Conservation (phyloP, 2,113 vertebrate species). For the Zonotrichia leucophrys region DNA sequence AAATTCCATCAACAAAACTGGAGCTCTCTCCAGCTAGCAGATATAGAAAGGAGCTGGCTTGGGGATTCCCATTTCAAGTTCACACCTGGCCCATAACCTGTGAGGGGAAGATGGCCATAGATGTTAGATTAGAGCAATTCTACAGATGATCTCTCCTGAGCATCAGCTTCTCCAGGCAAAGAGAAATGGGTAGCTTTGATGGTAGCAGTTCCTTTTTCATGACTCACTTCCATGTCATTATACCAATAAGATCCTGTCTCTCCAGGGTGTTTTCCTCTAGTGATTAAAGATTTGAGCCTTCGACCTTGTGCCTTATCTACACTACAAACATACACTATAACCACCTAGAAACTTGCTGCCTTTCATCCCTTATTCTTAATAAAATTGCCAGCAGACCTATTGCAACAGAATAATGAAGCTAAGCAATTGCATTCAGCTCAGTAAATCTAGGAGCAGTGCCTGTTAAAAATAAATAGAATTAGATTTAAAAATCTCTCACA, state of each 20-base stretch:
- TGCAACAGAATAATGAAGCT: slow-evolving; percentile 58
- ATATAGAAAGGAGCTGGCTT: background rate
- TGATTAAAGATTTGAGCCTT: slow-evolving; percentile 55
- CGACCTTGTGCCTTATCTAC: slow-evolving; percentile 47
- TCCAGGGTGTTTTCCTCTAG: slow-evolving; percentile 35
- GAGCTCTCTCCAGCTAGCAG: background rate
- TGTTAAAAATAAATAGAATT: slow-evolving; percentile 58
- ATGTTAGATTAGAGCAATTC: background rate
- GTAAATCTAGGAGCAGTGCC: slow-evolving; percentile 40
- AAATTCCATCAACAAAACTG: background rate
- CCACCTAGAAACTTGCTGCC: slow-evolving; percentile 39
- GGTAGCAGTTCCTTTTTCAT: slow-evolving; percentile 34
- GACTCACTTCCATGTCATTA: slow-evolving; percentile 46
- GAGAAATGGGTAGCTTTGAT: slow-evolving; percentile 7
- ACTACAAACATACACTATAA: slow-evolving; percentile 24
- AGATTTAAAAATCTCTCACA: background rate
- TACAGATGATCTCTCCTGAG: background rate
- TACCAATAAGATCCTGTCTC: slow-evolving; percentile 52
- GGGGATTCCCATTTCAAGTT: background rate
- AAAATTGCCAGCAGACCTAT: slow-evolving; percentile 50
- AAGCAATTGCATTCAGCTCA: slow-evolving; percentile 32
- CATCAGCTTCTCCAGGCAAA: slow-evolving; percentile 24
- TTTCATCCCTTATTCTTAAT: slow-evolving; percentile 63
- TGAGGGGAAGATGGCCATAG: background rate
- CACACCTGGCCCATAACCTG: background rate